Percentiles rank a stretch among this genome's conserved stretches.
These are phyloP conservation scores for Dilophus febrilis DNA, from an alignment of 2,888 invertebrate species.

Conservation along the genomic window DNA sequence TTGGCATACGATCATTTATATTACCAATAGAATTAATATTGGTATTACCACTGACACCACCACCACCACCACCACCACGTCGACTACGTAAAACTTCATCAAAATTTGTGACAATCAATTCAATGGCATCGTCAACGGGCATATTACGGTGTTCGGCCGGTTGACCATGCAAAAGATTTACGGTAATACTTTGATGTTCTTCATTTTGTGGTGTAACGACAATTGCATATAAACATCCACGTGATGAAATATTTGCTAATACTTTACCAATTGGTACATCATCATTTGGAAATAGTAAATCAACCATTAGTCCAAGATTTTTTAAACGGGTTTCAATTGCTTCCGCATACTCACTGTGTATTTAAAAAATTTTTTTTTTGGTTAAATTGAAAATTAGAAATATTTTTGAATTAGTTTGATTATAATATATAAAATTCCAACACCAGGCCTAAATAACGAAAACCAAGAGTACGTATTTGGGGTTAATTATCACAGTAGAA, in stretches of 20 bases:
- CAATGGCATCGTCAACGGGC: conserved; percentile 81
- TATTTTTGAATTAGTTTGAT: too few relatives aligned
- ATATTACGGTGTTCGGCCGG: conserved; percentile 89
- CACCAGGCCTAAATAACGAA: too few relatives aligned
- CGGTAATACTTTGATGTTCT: conserved; percentile 67
- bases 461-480: too few relatives aligned
- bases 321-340: conserved; percentile 68
- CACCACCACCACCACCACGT: conserved; percentile 28
- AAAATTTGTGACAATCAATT: conserved; percentile 56
- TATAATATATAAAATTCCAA: too few relatives aligned
- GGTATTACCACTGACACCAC: conserved; percentile 35
- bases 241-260: conserved; percentile 69
- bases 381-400: too few relatives aligned
- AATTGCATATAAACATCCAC: conserved; percentile 81
- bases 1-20: conserved; percentile 27
- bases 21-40: too few relatives aligned
- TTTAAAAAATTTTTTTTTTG: neutral
- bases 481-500: conserved; percentile 32
- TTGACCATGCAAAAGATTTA: conserved; percentile 79
- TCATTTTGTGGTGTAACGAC: conserved; percentile 74
- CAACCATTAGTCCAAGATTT: conserved; percentile 60
- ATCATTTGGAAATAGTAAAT: conserved; percentile 80
- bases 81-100: conserved; percentile 35
- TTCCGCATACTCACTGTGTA: conserved; percentile 51
- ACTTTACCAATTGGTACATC: conserved; percentile 66